Conservation (phyloP, 2,888 invertebrate genomes). For the Lycia hirtaria region DNA sequence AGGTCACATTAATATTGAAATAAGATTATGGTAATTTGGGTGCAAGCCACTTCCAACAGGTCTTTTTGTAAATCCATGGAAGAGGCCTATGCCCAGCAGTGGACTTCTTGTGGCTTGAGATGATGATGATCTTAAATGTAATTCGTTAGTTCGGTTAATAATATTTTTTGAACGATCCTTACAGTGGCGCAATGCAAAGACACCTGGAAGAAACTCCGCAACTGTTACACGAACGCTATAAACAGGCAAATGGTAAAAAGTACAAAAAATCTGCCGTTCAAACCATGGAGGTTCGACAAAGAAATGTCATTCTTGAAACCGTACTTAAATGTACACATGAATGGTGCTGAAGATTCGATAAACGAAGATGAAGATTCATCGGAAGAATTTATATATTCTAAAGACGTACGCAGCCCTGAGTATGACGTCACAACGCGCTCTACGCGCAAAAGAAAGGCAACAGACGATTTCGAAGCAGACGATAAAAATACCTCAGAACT, state of each 20-base stretch:
- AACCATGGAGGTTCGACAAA: constrained; percentile 22
- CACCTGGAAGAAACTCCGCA: constrained; percentile 25
- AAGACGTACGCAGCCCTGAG: background rate
- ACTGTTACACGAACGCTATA: constrained; percentile 24
- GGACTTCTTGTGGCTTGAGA: no score
- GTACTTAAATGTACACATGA: constrained; percentile 3
- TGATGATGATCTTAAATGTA: no score
- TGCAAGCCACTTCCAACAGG: no score
- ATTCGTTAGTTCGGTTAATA: no score
- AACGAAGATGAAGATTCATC: constrained; percentile 3
- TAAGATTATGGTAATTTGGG: no score
- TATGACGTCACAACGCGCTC: background rate
- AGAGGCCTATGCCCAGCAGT: no score
- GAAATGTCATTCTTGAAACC: constrained; percentile 23
- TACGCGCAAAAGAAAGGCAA: background rate
- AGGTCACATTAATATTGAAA: no score
- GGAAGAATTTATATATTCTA: background rate
- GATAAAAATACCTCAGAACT: background rate
- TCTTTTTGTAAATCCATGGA: no score
- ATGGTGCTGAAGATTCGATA: background rate
- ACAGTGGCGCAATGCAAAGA: constrained; percentile 24
- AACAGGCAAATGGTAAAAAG: background rate
- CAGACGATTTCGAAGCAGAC: background rate
- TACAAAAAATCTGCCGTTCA: constrained; percentile 2
- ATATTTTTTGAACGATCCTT: no score